Percentiles rank a stretch among this genome's conserved stretches.
phyloP scores from a whole-genome alignment of 2,888 invertebrate species.

The Drosophila neonasuta region DNA sequence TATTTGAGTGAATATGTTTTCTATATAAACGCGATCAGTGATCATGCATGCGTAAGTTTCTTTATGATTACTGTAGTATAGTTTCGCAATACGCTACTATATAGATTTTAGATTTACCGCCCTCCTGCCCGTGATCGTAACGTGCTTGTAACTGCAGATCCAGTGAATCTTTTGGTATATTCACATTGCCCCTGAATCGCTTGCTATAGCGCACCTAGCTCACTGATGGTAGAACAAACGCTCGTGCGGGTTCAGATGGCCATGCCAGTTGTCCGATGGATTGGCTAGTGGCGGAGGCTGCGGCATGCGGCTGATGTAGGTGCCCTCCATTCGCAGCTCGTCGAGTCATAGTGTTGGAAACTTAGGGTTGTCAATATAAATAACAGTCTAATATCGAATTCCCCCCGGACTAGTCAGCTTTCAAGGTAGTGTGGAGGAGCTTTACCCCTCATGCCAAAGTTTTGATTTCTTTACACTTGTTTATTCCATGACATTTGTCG shows the following conservation, averaged over 20 bases:
- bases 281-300: no score
- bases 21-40: no score
- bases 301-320: no score
- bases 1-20: no score
- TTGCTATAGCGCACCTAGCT: conserved; percentile 48
- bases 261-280: no score
- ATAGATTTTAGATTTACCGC: no score
- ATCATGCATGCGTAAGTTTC: no score
- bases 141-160: conserved; percentile 87
- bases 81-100: no score
- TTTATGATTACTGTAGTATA: no score
- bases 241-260: no score
- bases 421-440: not conserved
- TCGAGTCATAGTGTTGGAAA: conserved; percentile 21
- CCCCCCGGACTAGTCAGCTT: not conserved
- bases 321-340: conserved; percentile 18
- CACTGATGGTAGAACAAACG: no score
- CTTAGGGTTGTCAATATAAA: conserved; percentile 42
- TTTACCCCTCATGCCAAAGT: not conserved
- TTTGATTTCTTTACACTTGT: not conserved
- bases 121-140: conserved; percentile 85
- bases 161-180: conserved; percentile 86
- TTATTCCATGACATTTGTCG: no score
- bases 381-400: not conserved
- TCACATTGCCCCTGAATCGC: conserved; percentile 78